Percentiles rank a stretch among this genome's conserved stretches.
Conservation (phyloP, 1,140 invertebrate genomes). For the Pogonomyrmex californicus region DNA sequence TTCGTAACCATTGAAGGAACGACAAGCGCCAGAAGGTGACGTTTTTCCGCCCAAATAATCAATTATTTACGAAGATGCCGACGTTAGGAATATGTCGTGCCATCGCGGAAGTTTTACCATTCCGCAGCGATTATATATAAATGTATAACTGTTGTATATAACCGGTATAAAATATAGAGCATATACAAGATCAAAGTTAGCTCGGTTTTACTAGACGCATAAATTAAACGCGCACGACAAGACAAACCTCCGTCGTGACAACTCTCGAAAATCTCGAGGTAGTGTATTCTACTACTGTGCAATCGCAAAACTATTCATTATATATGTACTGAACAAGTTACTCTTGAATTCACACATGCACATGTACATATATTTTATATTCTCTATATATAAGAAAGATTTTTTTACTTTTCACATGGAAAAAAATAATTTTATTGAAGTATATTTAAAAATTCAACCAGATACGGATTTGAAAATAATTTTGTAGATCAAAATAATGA, state of each 20-base stretch:
- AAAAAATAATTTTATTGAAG: too few relatives aligned
- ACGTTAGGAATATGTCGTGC: background rate
- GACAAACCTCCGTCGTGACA: constrained; percentile 37
- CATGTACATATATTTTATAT: background rate
- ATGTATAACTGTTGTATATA: constrained; percentile 1
- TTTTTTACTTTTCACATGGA: constrained; percentile 20
- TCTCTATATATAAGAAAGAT: background rate
- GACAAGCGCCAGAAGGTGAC: background rate
- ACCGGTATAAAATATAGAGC: background rate
- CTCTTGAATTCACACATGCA: background rate
- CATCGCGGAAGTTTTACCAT: background rate
- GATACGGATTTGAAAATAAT: too few relatives aligned
- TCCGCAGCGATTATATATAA: background rate
- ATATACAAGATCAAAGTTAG: constrained; percentile 7
- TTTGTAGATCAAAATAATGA: too few relatives aligned
- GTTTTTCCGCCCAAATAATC: constrained; percentile 2
- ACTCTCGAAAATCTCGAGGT: constrained; percentile 39
- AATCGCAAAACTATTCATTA: constrained; percentile 39
- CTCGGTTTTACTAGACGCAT: background rate
- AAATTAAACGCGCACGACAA: constrained; percentile 36
- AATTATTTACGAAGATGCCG: constrained; percentile 28
- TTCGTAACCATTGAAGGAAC: constrained; percentile 37
- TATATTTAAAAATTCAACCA: too few relatives aligned
- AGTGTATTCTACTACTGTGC: background rate
- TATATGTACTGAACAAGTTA: background rate